These are phyloP conservation scores for Spea hammondii DNA, from an alignment of 2,797 vertebrate species.

Conservation along the genomic window DNA sequence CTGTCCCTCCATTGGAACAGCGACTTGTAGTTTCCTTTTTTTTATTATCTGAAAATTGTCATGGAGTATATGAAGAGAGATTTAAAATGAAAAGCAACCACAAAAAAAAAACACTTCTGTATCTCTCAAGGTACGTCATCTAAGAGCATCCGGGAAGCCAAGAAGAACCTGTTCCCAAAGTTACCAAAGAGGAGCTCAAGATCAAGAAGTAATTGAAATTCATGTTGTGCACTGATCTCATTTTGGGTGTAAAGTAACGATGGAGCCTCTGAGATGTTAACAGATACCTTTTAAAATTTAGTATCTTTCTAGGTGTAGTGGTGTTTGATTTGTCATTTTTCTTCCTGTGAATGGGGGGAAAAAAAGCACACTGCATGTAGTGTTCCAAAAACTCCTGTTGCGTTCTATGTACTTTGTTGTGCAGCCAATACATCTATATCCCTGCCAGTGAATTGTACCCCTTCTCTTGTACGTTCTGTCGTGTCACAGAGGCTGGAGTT, in stretches of 20 bases:
- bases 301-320: conserved; percentile 58
- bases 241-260: conserved; percentile 55
- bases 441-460: conserved; percentile 9
- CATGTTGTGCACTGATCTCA: conserved; percentile 59
- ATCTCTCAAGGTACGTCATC: conserved; percentile 63
- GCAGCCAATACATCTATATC: conserved; percentile 20
- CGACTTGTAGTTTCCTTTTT: not conserved
- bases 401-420: conserved; percentile 21
- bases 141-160: conserved; percentile 65
- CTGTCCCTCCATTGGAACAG: conserved; percentile 14
- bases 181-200: conserved; percentile 65
- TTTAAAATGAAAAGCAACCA: conserved; percentile 44
- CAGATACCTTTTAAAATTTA: conserved; percentile 51
- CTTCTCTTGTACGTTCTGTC: not conserved
- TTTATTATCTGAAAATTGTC: conserved; percentile 54
- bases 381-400: conserved; percentile 16
- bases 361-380: conserved; percentile 49
- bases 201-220: conserved; percentile 68
- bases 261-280: conserved; percentile 55
- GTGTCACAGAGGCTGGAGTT: conserved; percentile 2
- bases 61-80: conserved; percentile 59
- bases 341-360: conserved; percentile 44
- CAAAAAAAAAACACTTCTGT: conserved; percentile 57
- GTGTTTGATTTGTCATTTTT: conserved; percentile 57
- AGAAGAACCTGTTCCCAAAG: conserved; percentile 64